Evolutionary conservation across 2,797 vertebrate species (phyloP), one percentile per base, ranked within the genome.

Genomic region (Platyrinchus mystaceus): DNA sequence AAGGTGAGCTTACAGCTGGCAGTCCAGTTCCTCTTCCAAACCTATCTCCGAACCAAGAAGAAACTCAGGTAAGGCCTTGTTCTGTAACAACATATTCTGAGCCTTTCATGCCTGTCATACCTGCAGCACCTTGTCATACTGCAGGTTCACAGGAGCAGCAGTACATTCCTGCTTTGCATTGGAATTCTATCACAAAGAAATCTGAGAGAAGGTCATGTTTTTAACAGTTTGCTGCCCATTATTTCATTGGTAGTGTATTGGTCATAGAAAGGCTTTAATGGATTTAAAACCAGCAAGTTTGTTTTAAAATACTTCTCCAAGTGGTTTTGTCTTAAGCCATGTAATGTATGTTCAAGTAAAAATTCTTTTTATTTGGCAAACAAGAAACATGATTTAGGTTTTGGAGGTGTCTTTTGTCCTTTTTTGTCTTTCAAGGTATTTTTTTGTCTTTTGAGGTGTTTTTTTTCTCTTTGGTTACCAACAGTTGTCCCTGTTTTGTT

Each of bases 41-140:
- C 99, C 34, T 99, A 99, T 95, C 98, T 99, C 88, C 98, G 99
- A 96, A 99, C 99, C 96, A 99, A 99, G 98, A 99, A 99, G 98
- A 99, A 99, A 97, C 99, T 99, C 97, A 98, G 99, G 99, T 99
- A 94, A 80, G 86, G 18, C 34, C 44, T 75, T 34, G 11, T 77
- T 86, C 62, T 15, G 5, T 66, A 52, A 34, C 4, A 36, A 39
- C 15, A n/a, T 8, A 9, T 9, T 22, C 16, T 67, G 41, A 73
- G 47, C 27, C 13, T 49, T 71, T 76, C 1, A 1, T 41, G 52
- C 50, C 50, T 52, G 28, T 30, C 17, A 30, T 52, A 52, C 27
- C 62, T 79, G 11, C n/a, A 43, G 32, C 36, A 44, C 50, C 60
- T 87, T 64, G 37, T 47, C 80, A 32, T 46, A 24, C 47, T 47